Percentiles rank a stretch among this genome's conserved stretches.
Conservation (phyloP, 2,888 invertebrate species). For the Epinotia bilunana region DNA sequence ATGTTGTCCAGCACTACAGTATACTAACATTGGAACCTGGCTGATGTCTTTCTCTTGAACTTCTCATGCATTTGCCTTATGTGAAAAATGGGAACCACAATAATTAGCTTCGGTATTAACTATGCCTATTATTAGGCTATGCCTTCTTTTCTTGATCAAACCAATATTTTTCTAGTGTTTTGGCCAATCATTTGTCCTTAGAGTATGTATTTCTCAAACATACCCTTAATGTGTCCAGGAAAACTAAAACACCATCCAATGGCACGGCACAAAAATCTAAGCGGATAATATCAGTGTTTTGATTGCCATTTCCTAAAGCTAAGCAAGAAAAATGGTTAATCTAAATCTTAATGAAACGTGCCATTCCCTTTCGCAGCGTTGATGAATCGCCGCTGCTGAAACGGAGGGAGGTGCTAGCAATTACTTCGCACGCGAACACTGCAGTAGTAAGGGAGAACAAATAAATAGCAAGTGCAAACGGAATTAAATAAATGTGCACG, state of each 20-base stretch:
- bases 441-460: constrained; percentile 35
- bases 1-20: too few species aligned
- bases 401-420: constrained; percentile 48
- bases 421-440: constrained; percentile 45
- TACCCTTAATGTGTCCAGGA: too few species aligned
- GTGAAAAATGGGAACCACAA: too few species aligned
- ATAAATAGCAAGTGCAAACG: constrained; percentile 36
- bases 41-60: too few species aligned
- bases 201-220: too few species aligned
- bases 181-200: too few species aligned
- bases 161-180: background rate
- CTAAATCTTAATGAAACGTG: constrained; percentile 44
- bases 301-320: constrained; percentile 34
- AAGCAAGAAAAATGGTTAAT: constrained; percentile 44
- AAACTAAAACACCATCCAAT: too few species aligned
- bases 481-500: constrained; percentile 36
- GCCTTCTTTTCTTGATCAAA: background rate
- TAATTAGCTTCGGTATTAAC: too few species aligned
- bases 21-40: too few species aligned
- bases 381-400: constrained; percentile 41
- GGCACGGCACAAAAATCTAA: background rate
- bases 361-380: constrained; percentile 36
- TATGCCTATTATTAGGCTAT: background rate
- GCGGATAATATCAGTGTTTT: constrained; percentile 20
- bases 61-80: too few species aligned